Conservation (phyloP, 2,113 vertebrate genomes). For the Polypterus senegalus region DNA sequence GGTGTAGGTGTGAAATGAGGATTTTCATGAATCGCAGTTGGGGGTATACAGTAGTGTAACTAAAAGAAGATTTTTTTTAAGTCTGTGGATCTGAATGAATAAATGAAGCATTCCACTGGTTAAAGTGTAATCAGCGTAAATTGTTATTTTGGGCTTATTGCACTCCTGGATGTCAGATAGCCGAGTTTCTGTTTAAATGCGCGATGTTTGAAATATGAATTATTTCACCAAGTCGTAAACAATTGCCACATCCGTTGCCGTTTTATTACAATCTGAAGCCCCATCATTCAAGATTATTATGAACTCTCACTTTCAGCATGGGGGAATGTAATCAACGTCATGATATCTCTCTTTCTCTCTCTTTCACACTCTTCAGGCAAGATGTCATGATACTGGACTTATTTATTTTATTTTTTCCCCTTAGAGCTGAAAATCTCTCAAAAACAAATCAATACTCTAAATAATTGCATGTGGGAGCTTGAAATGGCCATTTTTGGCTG, state of each 20-base stretch:
- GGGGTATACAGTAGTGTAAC: no score
- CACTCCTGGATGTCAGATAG: no score
- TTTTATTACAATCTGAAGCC: no score
- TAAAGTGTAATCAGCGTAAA: no score
- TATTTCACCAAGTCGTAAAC: no score
- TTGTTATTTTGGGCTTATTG: no score
- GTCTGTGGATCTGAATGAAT: no score
- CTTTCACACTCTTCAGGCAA: constrained; percentile 36
- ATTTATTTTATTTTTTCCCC: constrained; percentile 25
- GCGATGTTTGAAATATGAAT: no score
- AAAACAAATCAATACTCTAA: constrained; percentile 65
- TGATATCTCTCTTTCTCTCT: constrained; percentile 25
- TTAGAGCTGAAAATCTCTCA: constrained; percentile 55
- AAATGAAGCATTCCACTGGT: no score
- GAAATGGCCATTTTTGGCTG: constrained; percentile 54
- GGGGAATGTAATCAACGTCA: constrained; percentile 43
- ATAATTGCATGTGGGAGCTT: constrained; percentile 58
- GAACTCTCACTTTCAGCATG: constrained; percentile 21
- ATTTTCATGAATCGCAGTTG: constrained; percentile 12
- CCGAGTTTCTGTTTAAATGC: no score
- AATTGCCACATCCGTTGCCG: no score
- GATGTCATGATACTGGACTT: constrained; percentile 48
- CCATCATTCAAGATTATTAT: not conserved
- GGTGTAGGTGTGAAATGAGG: constrained; percentile 29
- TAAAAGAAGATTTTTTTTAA: no score